Evolutionary conservation across 2,888 invertebrate genomes (phyloP), one percentile per base, ranked within the genome.

Genomic region (Tetragonisca angustula): DNA sequence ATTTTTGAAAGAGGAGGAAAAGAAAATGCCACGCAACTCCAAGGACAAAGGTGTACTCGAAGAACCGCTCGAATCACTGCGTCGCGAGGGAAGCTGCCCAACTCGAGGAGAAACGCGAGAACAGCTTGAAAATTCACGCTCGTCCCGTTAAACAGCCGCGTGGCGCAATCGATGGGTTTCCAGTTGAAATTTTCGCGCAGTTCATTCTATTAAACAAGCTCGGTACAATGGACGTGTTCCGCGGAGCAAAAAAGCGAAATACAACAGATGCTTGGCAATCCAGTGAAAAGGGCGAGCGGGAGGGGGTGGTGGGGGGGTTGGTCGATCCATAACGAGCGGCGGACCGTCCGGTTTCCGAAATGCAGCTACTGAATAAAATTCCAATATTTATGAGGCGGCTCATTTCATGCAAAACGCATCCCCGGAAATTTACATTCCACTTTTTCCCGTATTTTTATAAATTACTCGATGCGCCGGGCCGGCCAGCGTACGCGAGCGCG

Each of bases 351-450:
- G 85, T 84, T 84, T 69, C 76, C 85, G 74, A 84, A 85, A 85
- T 72, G 81, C 64, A 78, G 71, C 79, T 84, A 76, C 78, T 76
- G 85, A 84, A 85, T 84, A 81, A 84, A 84, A 85, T 84, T 85
- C 85, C 84, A 84, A 85, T 85, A 85, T 85, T 85, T 85, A 84
- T 82, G 85, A 81, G 84, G 36, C 85, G 85, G 85, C 85, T 85
- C 81, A 85, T 84, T 84, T 81, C 81, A 81, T 75, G 85, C 81
- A 85, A 85, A 85, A 76, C 84, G 80, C 74, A 72, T 68, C 81
- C 52, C 84, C 69, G 85, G 73, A 77, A 84, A 85, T 84, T 85
- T 85, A 84, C 81, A 85, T 85, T 85, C 81, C 85, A 81, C 82
- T 84, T 85, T 85, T 84, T 81, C 81, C 75, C 78, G 85, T 75